Evolutionary conservation across 2,113 vertebrate genomes (phyloP).

Genomic region (Microcebus lehilahytsara): DNA sequence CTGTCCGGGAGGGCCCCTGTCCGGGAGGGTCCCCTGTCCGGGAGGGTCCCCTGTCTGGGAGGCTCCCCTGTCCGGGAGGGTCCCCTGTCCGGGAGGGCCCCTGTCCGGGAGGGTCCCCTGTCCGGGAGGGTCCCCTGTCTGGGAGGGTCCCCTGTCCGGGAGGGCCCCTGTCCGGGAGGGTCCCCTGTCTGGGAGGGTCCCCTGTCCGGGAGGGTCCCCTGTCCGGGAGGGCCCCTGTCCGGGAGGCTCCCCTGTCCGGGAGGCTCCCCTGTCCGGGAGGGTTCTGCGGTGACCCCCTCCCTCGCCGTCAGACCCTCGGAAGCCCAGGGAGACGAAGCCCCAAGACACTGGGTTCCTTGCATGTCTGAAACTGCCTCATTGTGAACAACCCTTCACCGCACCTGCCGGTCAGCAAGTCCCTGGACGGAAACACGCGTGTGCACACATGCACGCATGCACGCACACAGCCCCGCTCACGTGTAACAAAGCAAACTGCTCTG

Average conservation of each 20-base stretch:
- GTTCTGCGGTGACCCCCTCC: not conserved
- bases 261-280: not conserved
- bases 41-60: too few species aligned
- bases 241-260: not conserved
- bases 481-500: not conserved
- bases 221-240: too few species aligned
- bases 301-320: too few species aligned
- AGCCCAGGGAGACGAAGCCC: not conserved
- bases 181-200: accelerated
- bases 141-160: not conserved
- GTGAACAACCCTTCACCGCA: not conserved
- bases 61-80: not conserved
- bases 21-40: too few species aligned
- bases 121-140: not conserved
- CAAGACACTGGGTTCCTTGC: accelerated
- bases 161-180: too few species aligned
- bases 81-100: too few species aligned
- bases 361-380: not conserved
- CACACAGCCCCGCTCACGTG: not conserved
- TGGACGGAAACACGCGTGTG: not conserved
- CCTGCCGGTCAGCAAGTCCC: not conserved
- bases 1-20: not conserved
- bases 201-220: not conserved
- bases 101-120: not conserved
- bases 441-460: not conserved